Conservation (phyloP, 2,888 invertebrate genomes). For the Lumbricus terrestris region DNA sequence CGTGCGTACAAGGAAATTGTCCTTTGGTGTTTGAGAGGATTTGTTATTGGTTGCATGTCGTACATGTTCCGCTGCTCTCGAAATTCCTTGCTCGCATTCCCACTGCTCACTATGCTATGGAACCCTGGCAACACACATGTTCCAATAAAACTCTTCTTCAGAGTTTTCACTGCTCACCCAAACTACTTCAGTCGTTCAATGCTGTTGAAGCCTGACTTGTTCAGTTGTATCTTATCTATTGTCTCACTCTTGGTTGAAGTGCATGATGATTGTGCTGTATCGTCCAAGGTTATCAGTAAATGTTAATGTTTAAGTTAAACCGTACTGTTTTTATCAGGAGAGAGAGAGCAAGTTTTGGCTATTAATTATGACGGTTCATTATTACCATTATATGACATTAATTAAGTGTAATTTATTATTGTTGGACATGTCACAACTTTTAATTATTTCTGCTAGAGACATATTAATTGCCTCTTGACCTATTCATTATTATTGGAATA, state of each 20-base stretch:
- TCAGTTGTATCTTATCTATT: background rate
- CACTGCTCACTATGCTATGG: too few species aligned
- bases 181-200: too few species aligned
- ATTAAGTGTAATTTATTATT: background rate
- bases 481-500: background rate
- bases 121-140: too few species aligned
- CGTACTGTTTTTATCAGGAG: background rate
- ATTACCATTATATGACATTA: background rate
- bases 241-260: background rate
- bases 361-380: background rate
- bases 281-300: background rate
- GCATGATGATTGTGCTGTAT: background rate
- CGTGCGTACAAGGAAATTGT: too few species aligned
- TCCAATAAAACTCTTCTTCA: too few species aligned
- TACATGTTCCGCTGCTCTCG: too few species aligned
- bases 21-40: too few species aligned
- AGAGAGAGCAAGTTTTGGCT: background rate
- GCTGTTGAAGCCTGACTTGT: background rate
- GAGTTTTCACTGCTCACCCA: too few species aligned
- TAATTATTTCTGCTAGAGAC: background rate
- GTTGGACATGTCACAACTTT: background rate
- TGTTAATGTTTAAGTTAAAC: background rate
- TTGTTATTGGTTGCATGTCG: too few species aligned
- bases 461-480: background rate
- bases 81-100: too few species aligned